These are phyloP conservation scores for Hydrochoerus hydrochaeris DNA, from an alignment of 2,113 vertebrate species.

Conservation along the genomic window DNA sequence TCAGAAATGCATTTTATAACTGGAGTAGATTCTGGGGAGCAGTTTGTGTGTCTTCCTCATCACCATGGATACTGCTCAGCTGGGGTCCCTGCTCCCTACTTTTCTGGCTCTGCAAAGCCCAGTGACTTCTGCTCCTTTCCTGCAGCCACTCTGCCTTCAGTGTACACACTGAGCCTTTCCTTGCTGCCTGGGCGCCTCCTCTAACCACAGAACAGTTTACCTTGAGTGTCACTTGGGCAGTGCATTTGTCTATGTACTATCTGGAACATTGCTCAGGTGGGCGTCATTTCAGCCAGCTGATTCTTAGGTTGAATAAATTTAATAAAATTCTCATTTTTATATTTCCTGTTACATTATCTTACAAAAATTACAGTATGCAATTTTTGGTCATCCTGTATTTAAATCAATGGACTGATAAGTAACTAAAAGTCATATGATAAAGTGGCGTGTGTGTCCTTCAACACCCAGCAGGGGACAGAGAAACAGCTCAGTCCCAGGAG, in stretches of 20 bases:
- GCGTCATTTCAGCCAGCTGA: neutral
- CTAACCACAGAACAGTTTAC: neutral
- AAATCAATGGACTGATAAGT: neutral
- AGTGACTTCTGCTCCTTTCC: neutral
- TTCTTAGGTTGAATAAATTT: neutral
- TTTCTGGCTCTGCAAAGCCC: neutral
- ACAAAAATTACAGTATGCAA: neutral
- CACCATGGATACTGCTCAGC: neutral
- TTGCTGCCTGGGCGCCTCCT: slow-evolving; percentile 34
- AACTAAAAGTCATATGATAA: neutral
- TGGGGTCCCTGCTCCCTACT: neutral
- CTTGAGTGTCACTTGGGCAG: neutral
- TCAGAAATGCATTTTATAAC: neutral
- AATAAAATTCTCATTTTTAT: neutral
- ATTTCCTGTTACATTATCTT: neutral
- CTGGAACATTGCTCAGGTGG: neutral
- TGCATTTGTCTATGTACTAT: neutral
- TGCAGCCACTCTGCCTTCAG: slow-evolving; percentile 9
- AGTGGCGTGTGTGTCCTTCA: slow-evolving; percentile 38
- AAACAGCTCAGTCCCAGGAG: slow-evolving; percentile 50
- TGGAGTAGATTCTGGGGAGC: neutral
- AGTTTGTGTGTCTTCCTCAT: neutral
- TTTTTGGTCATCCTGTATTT: neutral
- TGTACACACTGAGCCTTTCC: neutral
- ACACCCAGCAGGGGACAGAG: neutral